Evolutionary conservation across 2,888 invertebrate genomes (phyloP).

Genomic region (Lycocerus yunnanus): DNA sequence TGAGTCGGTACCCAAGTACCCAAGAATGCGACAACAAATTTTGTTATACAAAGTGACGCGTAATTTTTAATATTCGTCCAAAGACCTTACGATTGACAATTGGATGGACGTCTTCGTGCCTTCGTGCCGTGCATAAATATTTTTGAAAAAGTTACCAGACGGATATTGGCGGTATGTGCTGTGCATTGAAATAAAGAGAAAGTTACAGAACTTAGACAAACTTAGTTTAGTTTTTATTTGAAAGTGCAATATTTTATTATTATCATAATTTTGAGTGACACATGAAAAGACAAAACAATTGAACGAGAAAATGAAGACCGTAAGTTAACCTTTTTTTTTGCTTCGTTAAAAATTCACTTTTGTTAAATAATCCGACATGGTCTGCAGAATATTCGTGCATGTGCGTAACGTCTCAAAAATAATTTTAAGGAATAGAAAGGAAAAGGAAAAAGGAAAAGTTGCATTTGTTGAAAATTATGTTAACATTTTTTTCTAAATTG

Average conservation of each 20-base stretch:
- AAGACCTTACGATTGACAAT: background rate
- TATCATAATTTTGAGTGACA: background rate
- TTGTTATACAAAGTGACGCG: background rate
- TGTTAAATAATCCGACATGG: background rate
- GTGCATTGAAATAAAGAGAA: slow-evolving; percentile 3
- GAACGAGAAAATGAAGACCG: background rate
- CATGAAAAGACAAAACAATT: background rate
- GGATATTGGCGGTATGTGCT: background rate
- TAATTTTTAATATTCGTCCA: background rate
- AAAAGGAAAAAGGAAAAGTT: background rate
- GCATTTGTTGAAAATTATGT: background rate
- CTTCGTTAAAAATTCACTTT: background rate
- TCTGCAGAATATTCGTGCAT: background rate
- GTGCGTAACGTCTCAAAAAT: background rate
- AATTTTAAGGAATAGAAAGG: slow-evolving; percentile 2
- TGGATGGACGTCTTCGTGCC: background rate
- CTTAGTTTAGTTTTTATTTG: background rate
- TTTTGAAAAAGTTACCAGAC: background rate
- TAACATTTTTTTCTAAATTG: background rate
- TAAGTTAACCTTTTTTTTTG: background rate
- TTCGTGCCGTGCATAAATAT: background rate
- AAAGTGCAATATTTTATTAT: slow-evolving; percentile 2
- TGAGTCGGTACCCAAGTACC: background rate
- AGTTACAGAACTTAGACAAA: background rate
- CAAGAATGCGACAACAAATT: background rate